These are phyloP conservation scores for Catamblyrhynchus diadema DNA, from an alignment of 2,797 vertebrate species.

Conservation along the genomic window DNA sequence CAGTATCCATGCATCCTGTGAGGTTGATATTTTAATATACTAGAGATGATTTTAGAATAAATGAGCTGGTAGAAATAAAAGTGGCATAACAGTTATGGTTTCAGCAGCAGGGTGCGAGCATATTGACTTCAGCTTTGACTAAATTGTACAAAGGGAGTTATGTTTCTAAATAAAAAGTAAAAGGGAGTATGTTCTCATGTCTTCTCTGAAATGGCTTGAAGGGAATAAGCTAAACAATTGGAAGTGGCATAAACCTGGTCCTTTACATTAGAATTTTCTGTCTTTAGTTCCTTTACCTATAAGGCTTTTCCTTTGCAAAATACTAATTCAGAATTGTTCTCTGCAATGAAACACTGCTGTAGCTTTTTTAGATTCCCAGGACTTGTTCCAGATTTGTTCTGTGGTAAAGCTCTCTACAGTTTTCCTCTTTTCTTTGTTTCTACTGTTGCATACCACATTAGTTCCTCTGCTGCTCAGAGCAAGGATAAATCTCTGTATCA, in stretches of 20 bases:
- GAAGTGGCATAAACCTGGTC: not conserved
- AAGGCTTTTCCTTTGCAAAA: not conserved
- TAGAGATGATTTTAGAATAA: not conserved
- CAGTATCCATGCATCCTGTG: not conserved
- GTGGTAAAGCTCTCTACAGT: not conserved
- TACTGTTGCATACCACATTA: not conserved
- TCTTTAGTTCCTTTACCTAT: not conserved
- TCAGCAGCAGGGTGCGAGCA: fast-evolving
- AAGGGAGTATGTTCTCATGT: not conserved
- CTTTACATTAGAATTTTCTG: not conserved
- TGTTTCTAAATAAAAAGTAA: no score
- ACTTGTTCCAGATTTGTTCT: not conserved
- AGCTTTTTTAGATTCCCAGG: not conserved
- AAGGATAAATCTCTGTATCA: not conserved
- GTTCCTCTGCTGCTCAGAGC: not conserved
- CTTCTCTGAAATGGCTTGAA: not conserved
- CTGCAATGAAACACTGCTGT: not conserved
- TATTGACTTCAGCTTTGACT: not conserved
- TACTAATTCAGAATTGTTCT: not conserved
- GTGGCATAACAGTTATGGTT: not conserved
- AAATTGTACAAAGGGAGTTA: not conserved
- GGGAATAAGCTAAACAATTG: not conserved
- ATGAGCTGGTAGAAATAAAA: not conserved
- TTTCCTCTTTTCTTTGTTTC: not conserved
- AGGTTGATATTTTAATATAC: not conserved